These are phyloP conservation scores for Oxyscelio sp. DNA, from an alignment of 2,888 invertebrate genomes.

Conservation along the genomic window DNA sequence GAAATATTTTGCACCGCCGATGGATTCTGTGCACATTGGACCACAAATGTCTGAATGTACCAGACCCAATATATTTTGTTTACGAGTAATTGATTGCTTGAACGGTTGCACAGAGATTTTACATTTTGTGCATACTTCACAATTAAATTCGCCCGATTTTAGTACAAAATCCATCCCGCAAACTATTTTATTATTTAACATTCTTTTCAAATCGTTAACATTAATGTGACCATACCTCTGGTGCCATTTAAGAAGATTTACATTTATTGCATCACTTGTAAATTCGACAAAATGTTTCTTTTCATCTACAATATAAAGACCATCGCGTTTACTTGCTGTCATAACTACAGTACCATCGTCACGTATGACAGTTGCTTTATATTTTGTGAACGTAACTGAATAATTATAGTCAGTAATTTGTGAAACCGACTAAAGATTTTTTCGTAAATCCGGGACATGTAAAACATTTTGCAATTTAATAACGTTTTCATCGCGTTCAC, in stretches of 20 bases:
- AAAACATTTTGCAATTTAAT: background rate
- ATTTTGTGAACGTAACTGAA: slow-evolving; percentile 71
- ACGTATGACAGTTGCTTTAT: slow-evolving; percentile 73
- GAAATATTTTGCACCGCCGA: slow-evolving; percentile 71
- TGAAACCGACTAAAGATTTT: slow-evolving; percentile 16
- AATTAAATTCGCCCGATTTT: slow-evolving; percentile 23
- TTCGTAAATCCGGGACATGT: slow-evolving; percentile 19
- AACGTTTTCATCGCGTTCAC: background rate
- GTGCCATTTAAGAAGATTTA: slow-evolving; percentile 34
- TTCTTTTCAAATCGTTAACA: slow-evolving; percentile 29
- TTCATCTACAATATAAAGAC: slow-evolving; percentile 21
- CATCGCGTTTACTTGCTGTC: slow-evolving; percentile 11
- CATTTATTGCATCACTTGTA: background rate
- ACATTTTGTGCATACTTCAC: slow-evolving; percentile 38
- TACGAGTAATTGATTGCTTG: slow-evolving; percentile 35
- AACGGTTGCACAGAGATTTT: slow-evolving; percentile 53
- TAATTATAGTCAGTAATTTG: slow-evolving; percentile 76
- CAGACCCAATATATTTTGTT: slow-evolving; percentile 59
- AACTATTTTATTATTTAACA: slow-evolving; percentile 16
- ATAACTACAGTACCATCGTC: slow-evolving; percentile 38
- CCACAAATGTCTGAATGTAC: slow-evolving; percentile 78
- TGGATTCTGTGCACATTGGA: slow-evolving; percentile 58
- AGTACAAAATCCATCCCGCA: slow-evolving; percentile 8
- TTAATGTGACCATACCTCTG: slow-evolving; percentile 48
- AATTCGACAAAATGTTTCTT: background rate